These are phyloP conservation scores for Labeo calbasu DNA, from an alignment of 2,797 vertebrate species.

Conservation along the genomic window DNA sequence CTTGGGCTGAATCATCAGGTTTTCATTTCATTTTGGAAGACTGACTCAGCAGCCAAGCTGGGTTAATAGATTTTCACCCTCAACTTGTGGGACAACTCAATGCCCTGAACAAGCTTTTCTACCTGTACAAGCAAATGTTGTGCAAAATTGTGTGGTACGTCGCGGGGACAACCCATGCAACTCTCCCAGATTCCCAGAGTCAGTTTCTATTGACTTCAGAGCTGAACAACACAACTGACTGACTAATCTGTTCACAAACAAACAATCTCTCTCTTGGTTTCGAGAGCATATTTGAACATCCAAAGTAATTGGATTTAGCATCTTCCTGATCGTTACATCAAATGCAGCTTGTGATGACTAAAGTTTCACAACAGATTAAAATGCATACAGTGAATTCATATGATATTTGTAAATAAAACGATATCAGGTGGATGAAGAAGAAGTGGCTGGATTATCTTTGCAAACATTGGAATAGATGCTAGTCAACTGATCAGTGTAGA, in stretches of 20 bases:
- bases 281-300: neutral
- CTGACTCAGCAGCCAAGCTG: slow-evolving; percentile 31
- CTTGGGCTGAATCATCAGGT: slow-evolving; percentile 40
- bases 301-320: neutral
- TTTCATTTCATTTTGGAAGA: slow-evolving; percentile 14
- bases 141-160: neutral
- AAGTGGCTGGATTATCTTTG: neutral
- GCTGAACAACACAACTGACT: neutral
- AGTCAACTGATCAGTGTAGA: neutral
- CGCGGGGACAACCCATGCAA: neutral
- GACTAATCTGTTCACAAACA: neutral
- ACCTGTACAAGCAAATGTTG: slow-evolving; percentile 17
- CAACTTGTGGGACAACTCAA: slow-evolving; percentile 17
- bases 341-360: neutral
- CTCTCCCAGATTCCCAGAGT: neutral
- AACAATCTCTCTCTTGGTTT: neutral
- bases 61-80: slow-evolving; percentile 43
- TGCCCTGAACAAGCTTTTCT: neutral
- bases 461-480: neutral
- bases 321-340: neutral
- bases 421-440: neutral
- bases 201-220: neutral
- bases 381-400: neutral
- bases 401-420: neutral
- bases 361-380: neutral